These are phyloP conservation scores for Sapajus apella DNA, from an alignment of 2,113 vertebrate species.

Conservation along the genomic window DNA sequence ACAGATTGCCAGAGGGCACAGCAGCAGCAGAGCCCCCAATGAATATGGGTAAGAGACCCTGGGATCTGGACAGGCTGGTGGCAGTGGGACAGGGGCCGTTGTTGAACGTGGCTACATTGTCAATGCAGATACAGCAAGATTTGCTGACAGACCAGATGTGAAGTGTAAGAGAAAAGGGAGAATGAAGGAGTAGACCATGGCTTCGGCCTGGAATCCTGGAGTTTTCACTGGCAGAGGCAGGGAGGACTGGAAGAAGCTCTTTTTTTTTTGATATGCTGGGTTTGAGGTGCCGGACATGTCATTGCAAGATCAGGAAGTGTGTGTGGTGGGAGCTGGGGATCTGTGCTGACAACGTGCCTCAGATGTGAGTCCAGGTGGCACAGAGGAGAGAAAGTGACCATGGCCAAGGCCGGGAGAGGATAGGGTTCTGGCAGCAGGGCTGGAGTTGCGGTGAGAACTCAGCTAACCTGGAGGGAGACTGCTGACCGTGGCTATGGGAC, in stretches of 20 bases:
- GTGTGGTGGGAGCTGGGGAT: too few species aligned
- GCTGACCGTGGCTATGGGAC: too few species aligned
- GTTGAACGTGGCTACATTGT: background rate
- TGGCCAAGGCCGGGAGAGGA: background rate
- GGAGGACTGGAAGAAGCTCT: too few species aligned
- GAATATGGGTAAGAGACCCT: too few species aligned
- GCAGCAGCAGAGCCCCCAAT: background rate
- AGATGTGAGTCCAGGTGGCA: background rate
- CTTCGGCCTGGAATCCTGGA: background rate
- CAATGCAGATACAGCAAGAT: background rate
- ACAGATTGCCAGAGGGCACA: background rate
- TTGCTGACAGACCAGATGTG: background rate
- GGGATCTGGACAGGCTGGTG: too few species aligned
- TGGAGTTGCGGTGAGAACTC: rapidly evolving
- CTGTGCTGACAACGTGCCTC: background rate
- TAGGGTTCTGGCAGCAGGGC: background rate
- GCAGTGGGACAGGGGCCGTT: too few species aligned
- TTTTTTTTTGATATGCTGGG: background rate
- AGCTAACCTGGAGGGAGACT: background rate
- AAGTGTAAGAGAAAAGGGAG: background rate
- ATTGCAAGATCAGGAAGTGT: background rate
- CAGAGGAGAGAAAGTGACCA: background rate
- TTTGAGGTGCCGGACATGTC: background rate
- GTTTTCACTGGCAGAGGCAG: background rate
- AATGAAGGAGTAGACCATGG: background rate